Conservation (phyloP, 2,113 vertebrate genomes). For the Machaerirhynchus nigripectus region DNA sequence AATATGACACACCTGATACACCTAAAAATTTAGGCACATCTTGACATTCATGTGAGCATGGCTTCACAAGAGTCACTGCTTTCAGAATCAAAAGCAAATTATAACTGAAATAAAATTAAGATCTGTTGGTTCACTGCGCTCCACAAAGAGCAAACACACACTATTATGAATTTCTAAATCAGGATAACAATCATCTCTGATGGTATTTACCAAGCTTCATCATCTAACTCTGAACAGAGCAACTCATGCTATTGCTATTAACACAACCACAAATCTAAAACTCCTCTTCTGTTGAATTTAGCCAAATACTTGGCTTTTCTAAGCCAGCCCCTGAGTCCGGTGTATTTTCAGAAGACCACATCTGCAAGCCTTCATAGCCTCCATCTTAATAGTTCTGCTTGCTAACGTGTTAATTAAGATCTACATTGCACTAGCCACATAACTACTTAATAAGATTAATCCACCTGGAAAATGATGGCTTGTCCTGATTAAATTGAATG, state of each 20-base stretch:
- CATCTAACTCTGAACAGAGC: not conserved
- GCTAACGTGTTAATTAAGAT: constrained; percentile 69
- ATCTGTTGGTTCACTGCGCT: constrained; percentile 39
- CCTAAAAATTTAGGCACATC: not conserved
- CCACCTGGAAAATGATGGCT: constrained; percentile 66
- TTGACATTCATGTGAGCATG: not conserved
- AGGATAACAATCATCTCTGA: not conserved
- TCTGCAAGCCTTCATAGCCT: constrained; percentile 37
- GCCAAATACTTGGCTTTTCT: constrained; percentile 8
- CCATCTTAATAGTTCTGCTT: constrained; percentile 58
- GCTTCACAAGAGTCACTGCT: not conserved
- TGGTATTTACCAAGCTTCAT: not conserved
- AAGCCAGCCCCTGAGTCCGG: not conserved
- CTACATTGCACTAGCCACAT: constrained; percentile 68
- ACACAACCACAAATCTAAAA: not conserved
- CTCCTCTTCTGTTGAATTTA: not conserved
- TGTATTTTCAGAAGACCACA: constrained; percentile 46
- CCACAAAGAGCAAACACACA: constrained; percentile 26
- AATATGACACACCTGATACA: not conserved
- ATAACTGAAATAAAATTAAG: constrained; percentile 35
- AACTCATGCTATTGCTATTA: not conserved
- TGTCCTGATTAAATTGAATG: constrained; percentile 69
- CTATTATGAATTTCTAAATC: not conserved
- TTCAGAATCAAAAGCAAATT: constrained; percentile 28
- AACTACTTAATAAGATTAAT: constrained; percentile 75